Base-by-base conservation (phyloP, 2,888 invertebrate species). In the Flexamia atlantica region DNA sequence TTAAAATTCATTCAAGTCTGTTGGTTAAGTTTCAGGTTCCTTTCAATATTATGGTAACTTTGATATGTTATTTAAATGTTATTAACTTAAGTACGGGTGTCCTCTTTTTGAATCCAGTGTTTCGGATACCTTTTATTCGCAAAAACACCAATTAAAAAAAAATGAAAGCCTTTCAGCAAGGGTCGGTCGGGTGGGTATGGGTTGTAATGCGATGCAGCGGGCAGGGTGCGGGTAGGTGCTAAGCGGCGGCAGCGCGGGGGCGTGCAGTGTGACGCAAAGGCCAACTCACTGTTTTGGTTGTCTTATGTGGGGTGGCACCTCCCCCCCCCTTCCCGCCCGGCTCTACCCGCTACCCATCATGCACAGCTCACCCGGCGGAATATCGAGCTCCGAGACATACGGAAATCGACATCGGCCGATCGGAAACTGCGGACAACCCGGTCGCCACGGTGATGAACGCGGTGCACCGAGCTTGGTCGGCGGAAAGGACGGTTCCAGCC, bases 251-350 rank as follows among this genome's bases (percentile, higher is more conserved):
- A 14, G 70, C 1, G 70, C 20, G 30, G 36, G 36, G 70, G 70
- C 28, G 70, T 40, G 20, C 70, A 40, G 36, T 40, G 70, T 40
- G 40, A 70, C 32, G 70, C 40, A 40, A 70, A 70, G 70, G 70
- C 70, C 70, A 40, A 70, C 70, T 70, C 70, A 36, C 36, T 70
- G 70, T 70, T 70, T 70, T 70, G 70, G 70, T 70, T 70, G 70
- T 70, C 70, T 70, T 70, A 70, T 40, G 36, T 20, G 70, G 70
- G 70, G 70, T 70, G 36, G 40, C 68, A 28, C 28, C 68, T 32
- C 68, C 68, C 68, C 1, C 30, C 23, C 68, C 28, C n/a, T n/a
- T 4, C 68, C 17, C 68, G 0, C 68, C 32, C 36, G 7, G 9
- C 36, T 4, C 32, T 7, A 70, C 68, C 32, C 36, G 36, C 40